These are phyloP conservation scores for Acanthoscelides obtectus DNA, from an alignment of 2,888 invertebrate genomes.

Conservation along the genomic window DNA sequence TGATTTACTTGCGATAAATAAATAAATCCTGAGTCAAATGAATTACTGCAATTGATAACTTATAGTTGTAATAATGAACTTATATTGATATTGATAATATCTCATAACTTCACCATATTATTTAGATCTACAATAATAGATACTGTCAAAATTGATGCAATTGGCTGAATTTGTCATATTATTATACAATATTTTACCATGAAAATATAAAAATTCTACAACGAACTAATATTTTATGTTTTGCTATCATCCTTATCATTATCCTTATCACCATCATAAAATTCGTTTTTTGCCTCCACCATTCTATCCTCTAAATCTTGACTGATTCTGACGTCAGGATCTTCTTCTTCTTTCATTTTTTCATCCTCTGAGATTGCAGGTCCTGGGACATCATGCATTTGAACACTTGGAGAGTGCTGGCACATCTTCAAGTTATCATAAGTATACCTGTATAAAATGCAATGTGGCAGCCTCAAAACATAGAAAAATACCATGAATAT, in stretches of 20 bases:
- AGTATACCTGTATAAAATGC: slow-evolving; percentile 56
- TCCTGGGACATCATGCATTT: slow-evolving; percentile 93
- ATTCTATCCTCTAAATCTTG: slow-evolving; percentile 77
- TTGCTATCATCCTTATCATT: slow-evolving; percentile 68
- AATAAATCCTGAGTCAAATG: no score
- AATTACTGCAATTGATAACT: no score
- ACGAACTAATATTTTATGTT: slow-evolving; percentile 28
- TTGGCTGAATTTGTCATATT: no score
- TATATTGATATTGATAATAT: no score
- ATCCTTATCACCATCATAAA: slow-evolving; percentile 86
- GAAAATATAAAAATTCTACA: slow-evolving; percentile 1
- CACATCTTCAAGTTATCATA: slow-evolving; percentile 92
- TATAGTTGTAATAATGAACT: no score
- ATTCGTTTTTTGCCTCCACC: slow-evolving; percentile 82
- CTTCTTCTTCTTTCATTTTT: slow-evolving; percentile 67
- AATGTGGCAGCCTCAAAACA: background rate
- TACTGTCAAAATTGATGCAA: no score
- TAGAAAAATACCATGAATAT: background rate
- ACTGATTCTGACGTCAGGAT: slow-evolving; percentile 76
- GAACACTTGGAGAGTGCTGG: slow-evolving; percentile 91
- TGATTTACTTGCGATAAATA: no score
- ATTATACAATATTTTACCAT: background rate
- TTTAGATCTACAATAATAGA: no score
- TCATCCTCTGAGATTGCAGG: slow-evolving; percentile 74
- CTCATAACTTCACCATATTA: no score